Base-by-base conservation (phyloP, 1,140 invertebrate genomes). In the Heliconius himera region DNA sequence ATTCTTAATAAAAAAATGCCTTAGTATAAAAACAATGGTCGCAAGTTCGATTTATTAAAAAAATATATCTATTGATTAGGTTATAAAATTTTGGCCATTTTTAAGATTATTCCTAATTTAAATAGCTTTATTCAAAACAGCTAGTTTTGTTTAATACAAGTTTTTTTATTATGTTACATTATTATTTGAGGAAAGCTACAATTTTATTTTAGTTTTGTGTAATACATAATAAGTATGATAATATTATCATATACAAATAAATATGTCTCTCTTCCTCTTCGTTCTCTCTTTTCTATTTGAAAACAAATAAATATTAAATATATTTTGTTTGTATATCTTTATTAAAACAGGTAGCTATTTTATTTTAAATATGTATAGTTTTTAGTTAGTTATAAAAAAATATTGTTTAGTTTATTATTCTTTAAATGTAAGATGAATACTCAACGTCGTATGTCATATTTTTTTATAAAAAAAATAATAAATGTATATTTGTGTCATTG, bases 331-430 rank as follows among this genome's bases (percentile, higher is more conserved):
- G 20, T n/a, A 29, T 76, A 60, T 66, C 16, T 56, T 29, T 66
- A 36, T 66, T 66, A 29, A 66, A 29, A 4, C 22, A 66, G 78
- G 79, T 80, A 81, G 82, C 76, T 81, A 83, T 78, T 78, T 80
- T 75, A 36, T 76, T 74, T 76, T 51, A 71, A 70, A 11, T 11
- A 22, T 60, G n/a, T n/a, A 56, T 22, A 56, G 54, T 46, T 46
- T 46, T 16, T 46, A 16, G 41, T 60, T 11, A 60, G n/a, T n/a
- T 60, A 60, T 2, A 60, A 22, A 60, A n/a, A n/a, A 11, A 6
- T 22, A 60, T 60, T 22, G 8, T 60, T 60, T 60, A 60, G 20
- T 60, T 60, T n/a, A 60, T 60, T 60, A 70, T 79, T 49, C 70
- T 49, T 75, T 76, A 41, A 70, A 36, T 6, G 16, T 76, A 72